These are phyloP conservation scores for Indicator indicator DNA, from an alignment of 2,113 vertebrate genomes.

Conservation along the genomic window DNA sequence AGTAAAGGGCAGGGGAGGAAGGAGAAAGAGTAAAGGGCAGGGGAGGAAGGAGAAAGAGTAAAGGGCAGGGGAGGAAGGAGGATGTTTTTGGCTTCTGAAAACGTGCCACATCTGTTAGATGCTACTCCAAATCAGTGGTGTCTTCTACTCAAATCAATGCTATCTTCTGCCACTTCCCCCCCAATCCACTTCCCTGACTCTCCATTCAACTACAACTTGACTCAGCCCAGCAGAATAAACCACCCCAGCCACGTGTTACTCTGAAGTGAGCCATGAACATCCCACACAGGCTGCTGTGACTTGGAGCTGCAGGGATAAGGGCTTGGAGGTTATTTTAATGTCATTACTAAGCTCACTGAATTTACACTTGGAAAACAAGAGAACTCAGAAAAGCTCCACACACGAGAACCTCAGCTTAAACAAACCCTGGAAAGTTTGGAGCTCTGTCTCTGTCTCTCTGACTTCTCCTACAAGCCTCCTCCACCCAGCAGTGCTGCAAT, in stretches of 20 bases:
- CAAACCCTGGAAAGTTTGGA: background rate
- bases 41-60: background rate
- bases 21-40: no score
- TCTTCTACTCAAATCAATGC: background rate
- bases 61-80: background rate
- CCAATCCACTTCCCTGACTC: background rate
- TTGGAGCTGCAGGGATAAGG: background rate
- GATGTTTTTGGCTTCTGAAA: background rate
- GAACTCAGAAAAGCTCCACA: background rate
- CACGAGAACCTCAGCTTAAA: background rate
- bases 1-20: no score
- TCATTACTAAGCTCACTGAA: background rate
- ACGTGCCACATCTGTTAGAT: accelerated
- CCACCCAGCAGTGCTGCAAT: background rate
- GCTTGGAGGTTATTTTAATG: background rate
- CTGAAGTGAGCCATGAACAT: background rate
- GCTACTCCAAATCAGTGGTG: no score
- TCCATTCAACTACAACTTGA: background rate
- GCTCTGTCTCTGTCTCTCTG: background rate
- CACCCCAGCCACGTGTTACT: background rate
- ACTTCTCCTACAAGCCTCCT: background rate
- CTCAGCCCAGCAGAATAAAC: background rate
- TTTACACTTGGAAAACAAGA: background rate
- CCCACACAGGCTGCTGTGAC: background rate
- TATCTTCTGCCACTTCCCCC: background rate